Evolutionary conservation across 2,888 invertebrate genomes (phyloP).

Genomic region (Luperina testacea): DNA sequence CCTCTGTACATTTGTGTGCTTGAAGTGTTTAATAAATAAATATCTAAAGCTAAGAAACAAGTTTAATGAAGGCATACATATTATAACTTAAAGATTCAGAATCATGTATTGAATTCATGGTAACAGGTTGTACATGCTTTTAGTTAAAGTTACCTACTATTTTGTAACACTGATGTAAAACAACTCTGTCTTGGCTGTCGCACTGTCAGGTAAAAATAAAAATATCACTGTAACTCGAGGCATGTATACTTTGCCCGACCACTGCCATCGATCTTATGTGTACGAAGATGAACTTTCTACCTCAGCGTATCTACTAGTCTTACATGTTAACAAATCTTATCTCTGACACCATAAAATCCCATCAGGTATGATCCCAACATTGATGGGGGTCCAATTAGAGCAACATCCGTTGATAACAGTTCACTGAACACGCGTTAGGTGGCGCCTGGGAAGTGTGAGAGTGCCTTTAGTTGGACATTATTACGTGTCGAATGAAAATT

Average conservation of each 20-base stretch:
- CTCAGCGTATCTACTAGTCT: constrained; percentile 45
- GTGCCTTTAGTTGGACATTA: constrained; percentile 56
- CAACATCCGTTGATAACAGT: constrained; percentile 77
- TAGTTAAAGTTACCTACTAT: too few species aligned
- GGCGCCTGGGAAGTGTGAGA: constrained; percentile 75
- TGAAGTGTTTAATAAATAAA: too few species aligned
- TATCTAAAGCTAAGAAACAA: too few species aligned
- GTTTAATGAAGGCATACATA: too few species aligned
- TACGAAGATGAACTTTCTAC: constrained; percentile 5
- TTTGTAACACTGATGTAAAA: neutral
- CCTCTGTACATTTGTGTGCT: too few species aligned
- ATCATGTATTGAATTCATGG: too few species aligned
- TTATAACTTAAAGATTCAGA: too few species aligned
- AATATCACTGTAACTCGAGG: neutral
- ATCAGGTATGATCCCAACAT: constrained; percentile 57
- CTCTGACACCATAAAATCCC: constrained; percentile 60
- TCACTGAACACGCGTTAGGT: constrained; percentile 73
- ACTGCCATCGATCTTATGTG: neutral
- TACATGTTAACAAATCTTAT: constrained; percentile 63
- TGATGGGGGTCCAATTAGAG: constrained; percentile 82
- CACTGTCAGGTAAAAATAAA: neutral
- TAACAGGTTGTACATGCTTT: too few species aligned
- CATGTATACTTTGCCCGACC: neutral
- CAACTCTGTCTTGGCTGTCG: neutral
- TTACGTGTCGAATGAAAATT: constrained; percentile 59